A percentile compares a stretch with the other conserved stretches of the same genome.
These are phyloP conservation scores for Trochalopteron elliotii DNA, from an alignment of 2,113 vertebrate genomes.

Conservation along the genomic window DNA sequence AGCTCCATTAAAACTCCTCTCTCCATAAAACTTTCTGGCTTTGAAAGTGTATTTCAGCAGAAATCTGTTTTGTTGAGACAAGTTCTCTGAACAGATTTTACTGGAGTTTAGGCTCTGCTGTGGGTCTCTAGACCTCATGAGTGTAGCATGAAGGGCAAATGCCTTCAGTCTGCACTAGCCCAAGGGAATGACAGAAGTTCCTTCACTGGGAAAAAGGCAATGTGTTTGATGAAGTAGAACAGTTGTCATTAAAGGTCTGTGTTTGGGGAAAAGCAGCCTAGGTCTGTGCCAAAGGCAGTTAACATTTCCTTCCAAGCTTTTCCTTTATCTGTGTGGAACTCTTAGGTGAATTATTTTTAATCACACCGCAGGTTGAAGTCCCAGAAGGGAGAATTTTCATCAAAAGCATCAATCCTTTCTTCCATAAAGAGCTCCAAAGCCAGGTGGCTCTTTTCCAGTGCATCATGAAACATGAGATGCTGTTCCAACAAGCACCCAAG, in stretches of 20 bases:
- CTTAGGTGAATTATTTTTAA: conserved; percentile 32
- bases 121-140: background rate
- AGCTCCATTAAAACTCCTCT: background rate
- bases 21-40: background rate
- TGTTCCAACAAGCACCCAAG: background rate
- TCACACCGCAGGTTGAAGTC: background rate
- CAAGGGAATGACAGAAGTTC: background rate
- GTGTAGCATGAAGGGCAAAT: background rate
- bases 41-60: background rate
- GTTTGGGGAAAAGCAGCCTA: background rate
- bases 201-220: background rate
- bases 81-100: background rate
- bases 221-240: background rate
- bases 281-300: background rate
- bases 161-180: background rate
- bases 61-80: background rate
- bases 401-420: background rate
- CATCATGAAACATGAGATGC: background rate
- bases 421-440: background rate
- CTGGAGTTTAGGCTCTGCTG: background rate
- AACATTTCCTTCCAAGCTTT: background rate
- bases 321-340: background rate
- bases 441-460: background rate
- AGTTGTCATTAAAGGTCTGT: background rate
- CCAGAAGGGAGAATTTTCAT: conserved; percentile 1